Base-by-base conservation (phyloP, 2,888 invertebrate genomes). In the Tiliacea citrago region DNA sequence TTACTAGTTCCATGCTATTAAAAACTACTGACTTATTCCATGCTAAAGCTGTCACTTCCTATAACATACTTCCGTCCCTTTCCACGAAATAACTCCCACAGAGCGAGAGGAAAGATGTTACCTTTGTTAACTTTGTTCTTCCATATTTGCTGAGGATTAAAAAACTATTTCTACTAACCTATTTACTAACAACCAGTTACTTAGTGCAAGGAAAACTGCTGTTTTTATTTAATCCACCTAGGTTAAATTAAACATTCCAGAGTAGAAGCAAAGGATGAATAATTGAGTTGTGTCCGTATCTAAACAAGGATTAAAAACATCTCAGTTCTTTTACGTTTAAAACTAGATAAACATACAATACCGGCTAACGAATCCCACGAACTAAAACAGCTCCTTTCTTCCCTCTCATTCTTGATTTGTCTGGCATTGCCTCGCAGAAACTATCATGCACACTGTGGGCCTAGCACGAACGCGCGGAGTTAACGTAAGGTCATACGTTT, bases 151-250 rank as follows among this genome's bases (percentile, higher is more conserved):
- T 21, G 10, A 16, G 53, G 45, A 62, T 63, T 78, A 63, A 73
- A 79, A 73, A 24, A 21, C 42, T 9, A 53, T 66, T 47, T 58
- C 57, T 42, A 58, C 68, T 58, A 35, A 57, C 61, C 60, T 55
- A 51, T 62, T 67, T n/a, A 74, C 29, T 35, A 57, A 57, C 66
- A 53, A 58, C 35, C 45, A 24, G 62, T 81, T 78, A 68, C 62
- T 65, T 62, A 79, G 72, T 51, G 49, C 57, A 29, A 67, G 63
- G 5, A 68, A 53, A 57, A 16, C 13, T 68, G 1, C 13, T 47
- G 35, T 55, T 75, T 49, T 60, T 75, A 57, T 68, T 73, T 51
- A 18, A 60, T 65, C 35, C 42, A 13, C 21, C 21, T 39, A 16
- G 35, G 75, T 75, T 55, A 13, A 68, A 65, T 60, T 49, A 49